Percentiles rank a stretch among this genome's conserved stretches.
phyloP scores from a whole-genome alignment of 2,113 vertebrate species.

The Laterallus jamaicensis region DNA sequence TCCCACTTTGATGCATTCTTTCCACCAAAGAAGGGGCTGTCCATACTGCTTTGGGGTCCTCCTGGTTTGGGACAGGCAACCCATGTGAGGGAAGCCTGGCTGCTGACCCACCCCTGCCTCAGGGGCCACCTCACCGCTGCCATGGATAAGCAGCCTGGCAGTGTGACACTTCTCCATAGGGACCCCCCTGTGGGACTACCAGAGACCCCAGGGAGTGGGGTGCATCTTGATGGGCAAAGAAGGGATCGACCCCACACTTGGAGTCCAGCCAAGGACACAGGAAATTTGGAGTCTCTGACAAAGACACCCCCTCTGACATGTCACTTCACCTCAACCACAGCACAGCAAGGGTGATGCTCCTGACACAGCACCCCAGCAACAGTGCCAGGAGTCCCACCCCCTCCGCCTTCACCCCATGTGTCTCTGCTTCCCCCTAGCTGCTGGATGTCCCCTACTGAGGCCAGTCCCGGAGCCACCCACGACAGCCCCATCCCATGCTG shows the following conservation, averaged over 20 bases:
- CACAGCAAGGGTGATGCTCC: background rate
- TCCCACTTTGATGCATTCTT: background rate
- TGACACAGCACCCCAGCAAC: background rate
- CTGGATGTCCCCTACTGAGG: background rate
- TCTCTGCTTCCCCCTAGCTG: background rate
- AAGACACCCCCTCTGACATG: no score
- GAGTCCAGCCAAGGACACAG: rapidly evolving
- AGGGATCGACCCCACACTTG: rapidly evolving
- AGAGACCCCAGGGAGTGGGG: background rate
- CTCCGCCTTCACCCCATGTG: rapidly evolving
- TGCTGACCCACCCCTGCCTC: background rate
- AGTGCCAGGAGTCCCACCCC: rapidly evolving
- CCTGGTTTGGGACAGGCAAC: background rate
- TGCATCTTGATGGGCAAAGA: background rate
- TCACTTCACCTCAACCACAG: rapidly evolving
- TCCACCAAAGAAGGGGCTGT: background rate
- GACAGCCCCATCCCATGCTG: background rate
- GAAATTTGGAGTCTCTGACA: background rate
- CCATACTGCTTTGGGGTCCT: background rate
- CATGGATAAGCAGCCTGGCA: rapidly evolving
- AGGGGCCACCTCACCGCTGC: background rate
- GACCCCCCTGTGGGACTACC: no score
- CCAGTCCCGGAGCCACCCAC: rapidly evolving
- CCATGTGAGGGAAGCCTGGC: background rate
- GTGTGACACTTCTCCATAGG: background rate